These are phyloP conservation scores for Turritopsis dohrnii DNA, from an alignment of 30 jellyfish, hydroid and myxozoan genomes.

Conservation along the genomic window DNA sequence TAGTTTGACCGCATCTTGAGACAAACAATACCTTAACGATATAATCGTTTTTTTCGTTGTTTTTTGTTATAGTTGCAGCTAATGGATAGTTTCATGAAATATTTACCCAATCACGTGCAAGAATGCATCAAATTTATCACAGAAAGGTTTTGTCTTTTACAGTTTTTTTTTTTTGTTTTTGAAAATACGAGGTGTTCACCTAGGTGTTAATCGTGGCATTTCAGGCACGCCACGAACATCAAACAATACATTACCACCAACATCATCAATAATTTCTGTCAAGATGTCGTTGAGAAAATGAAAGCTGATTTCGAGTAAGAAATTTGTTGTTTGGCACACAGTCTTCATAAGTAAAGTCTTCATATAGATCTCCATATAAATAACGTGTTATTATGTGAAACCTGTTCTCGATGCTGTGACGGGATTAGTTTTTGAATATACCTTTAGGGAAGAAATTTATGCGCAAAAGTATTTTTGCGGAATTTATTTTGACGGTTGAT, in stretches of 20 bases:
- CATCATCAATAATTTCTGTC: neutral
- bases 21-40: no score
- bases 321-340: no score
- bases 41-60: neutral
- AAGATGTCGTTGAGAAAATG: conserved; percentile 9
- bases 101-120: conserved; percentile 18
- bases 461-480: no score
- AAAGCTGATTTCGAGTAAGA: conserved; percentile 34
- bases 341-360: no score
- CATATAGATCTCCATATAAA: no score
- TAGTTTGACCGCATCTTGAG: no score
- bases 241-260: neutral
- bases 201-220: neutral
- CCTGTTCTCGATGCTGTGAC: no score
- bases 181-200: neutral
- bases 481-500: no score
- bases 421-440: no score
- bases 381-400: no score
- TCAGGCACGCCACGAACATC: conserved; percentile 22
- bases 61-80: conserved; percentile 25
- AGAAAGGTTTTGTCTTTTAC: conserved; percentile 16
- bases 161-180: neutral
- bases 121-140: conserved; percentile 28
- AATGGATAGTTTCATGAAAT: conserved; percentile 25
- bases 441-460: no score